Evolutionary conservation across 1,140 invertebrate genomes (phyloP).

Genomic region (Penaeus chinensis): DNA sequence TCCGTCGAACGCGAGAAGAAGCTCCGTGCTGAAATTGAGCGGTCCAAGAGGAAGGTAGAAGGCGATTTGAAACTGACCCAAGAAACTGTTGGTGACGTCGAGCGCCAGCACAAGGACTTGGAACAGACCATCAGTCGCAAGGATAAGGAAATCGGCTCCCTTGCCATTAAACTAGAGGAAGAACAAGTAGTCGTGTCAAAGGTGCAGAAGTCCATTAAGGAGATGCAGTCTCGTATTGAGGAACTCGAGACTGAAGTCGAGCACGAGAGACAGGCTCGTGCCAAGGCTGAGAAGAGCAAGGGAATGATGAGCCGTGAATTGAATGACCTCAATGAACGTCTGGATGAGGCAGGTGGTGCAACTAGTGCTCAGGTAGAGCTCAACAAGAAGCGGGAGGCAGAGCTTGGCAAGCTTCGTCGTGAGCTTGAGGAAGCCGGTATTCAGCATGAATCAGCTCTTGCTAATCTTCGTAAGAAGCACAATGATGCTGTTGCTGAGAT

Average conservation of each 20-base stretch:
- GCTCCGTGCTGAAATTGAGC: too few relatives aligned
- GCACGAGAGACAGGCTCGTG: conserved; percentile 71
- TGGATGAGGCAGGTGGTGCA: too few relatives aligned
- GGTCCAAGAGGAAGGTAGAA: too few relatives aligned
- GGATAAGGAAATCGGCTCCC: conserved; percentile 95
- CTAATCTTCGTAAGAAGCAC: too few relatives aligned
- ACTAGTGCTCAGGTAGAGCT: conserved; percentile 61
- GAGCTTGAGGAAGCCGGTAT: too few relatives aligned
- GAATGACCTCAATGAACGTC: too few relatives aligned
- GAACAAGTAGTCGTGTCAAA: conserved; percentile 74
- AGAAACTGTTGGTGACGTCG: too few relatives aligned
- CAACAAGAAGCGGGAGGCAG: conserved; percentile 70
- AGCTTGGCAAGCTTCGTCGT: conserved; percentile 73
- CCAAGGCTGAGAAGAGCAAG: conserved; percentile 72
- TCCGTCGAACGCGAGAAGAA: too few relatives aligned
- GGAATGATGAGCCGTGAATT: too few relatives aligned
- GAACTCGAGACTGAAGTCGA: conserved; percentile 74
- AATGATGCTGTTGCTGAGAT: too few relatives aligned
- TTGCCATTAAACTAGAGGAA: conserved; percentile 75
- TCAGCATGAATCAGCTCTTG: too few relatives aligned
- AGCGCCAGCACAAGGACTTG: conserved; percentile 67
- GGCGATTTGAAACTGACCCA: too few relatives aligned
- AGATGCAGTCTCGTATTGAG: conserved; percentile 72
- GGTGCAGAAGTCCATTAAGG: conserved; percentile 76
- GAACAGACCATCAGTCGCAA: conserved; percentile 91